Evolutionary conservation across 2,797 vertebrate genomes (phyloP).

Genomic region (Brotula barbata): DNA sequence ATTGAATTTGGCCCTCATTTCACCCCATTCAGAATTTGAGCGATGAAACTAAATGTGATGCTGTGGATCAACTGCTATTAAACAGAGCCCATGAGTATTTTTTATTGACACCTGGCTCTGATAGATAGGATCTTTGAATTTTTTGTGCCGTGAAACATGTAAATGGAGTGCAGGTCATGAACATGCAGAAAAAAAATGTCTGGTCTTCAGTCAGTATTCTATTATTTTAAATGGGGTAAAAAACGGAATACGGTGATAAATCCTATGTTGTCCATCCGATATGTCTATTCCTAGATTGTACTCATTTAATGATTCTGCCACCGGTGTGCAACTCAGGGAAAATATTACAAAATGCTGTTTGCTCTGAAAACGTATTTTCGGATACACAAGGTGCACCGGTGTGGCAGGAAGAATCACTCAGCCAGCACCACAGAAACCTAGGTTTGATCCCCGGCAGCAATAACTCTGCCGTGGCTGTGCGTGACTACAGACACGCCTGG

Average conservation of each 20-base stretch:
- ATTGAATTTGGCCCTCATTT: constrained; percentile 47
- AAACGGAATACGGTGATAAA: background rate
- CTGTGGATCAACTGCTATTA: constrained; percentile 20
- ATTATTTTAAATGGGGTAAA: too few relatives aligned
- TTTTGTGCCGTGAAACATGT: constrained; percentile 5
- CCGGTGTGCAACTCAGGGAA: background rate
- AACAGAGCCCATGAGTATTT: constrained; percentile 22
- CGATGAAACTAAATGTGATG: constrained; percentile 30
- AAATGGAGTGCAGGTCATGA: background rate
- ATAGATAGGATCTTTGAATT: constrained; percentile 2
- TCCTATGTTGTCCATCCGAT: too few relatives aligned
- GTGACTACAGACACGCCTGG: too few relatives aligned
- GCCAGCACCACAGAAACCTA: too few relatives aligned
- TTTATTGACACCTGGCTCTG: constrained; percentile 11
- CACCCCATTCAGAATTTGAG: constrained; percentile 48
- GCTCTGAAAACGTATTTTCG: background rate
- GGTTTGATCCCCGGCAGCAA: too few relatives aligned
- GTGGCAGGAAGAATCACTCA: too few relatives aligned
- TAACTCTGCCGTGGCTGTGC: too few relatives aligned
- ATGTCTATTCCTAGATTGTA: background rate
- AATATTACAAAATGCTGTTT: background rate
- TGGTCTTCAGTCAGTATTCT: background rate
- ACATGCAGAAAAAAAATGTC: background rate
- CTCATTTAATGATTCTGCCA: background rate
- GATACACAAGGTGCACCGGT: too few relatives aligned